Percentiles rank a stretch among this genome's conserved stretches.
Evolutionary conservation across 2,888 invertebrate genomes (phyloP).

Genomic region (Machimus atricapillus): DNA sequence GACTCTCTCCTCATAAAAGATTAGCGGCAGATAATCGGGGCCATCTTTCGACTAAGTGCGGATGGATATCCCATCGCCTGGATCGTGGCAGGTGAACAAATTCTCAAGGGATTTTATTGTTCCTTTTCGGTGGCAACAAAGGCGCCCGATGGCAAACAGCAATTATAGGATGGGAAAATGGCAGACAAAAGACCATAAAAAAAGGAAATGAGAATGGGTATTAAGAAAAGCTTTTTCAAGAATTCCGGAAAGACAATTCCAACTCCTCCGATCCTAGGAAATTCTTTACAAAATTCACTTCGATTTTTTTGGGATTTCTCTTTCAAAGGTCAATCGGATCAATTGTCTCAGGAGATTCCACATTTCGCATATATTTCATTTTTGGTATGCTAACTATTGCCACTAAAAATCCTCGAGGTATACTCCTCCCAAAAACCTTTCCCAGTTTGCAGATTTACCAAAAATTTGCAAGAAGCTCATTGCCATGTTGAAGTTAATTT

Average conservation of each 20-base stretch:
- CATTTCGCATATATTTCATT: not conserved
- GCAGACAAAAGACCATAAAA: not conserved
- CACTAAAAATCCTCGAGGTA: not conserved
- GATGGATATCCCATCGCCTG: not conserved
- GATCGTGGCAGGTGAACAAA: conserved; percentile 15
- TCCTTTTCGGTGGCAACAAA: not conserved
- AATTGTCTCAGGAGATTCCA: not conserved
- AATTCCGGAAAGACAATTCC: not conserved
- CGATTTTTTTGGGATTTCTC: not conserved
- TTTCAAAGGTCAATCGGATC: not conserved
- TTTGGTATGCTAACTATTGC: not conserved
- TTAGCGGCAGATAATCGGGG: conserved; percentile 9
- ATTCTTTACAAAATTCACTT: not conserved
- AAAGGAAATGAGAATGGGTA: not conserved
- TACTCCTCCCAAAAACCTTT: not conserved
- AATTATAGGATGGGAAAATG: not conserved
- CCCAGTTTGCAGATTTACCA: not conserved
- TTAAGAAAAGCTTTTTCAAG: not conserved
- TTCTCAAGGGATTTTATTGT: conserved; percentile 13
- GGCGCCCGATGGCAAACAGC: not conserved
- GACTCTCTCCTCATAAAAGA: conserved; percentile 28
- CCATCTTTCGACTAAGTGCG: not conserved
- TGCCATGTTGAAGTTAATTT: not conserved
- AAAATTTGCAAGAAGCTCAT: not conserved
- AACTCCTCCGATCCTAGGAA: not conserved